A percentile compares a stretch with the other conserved stretches of the same genome.
Conservation (phyloP, 2,113 vertebrate species). For the Lycocorax pyrrhopterus region DNA sequence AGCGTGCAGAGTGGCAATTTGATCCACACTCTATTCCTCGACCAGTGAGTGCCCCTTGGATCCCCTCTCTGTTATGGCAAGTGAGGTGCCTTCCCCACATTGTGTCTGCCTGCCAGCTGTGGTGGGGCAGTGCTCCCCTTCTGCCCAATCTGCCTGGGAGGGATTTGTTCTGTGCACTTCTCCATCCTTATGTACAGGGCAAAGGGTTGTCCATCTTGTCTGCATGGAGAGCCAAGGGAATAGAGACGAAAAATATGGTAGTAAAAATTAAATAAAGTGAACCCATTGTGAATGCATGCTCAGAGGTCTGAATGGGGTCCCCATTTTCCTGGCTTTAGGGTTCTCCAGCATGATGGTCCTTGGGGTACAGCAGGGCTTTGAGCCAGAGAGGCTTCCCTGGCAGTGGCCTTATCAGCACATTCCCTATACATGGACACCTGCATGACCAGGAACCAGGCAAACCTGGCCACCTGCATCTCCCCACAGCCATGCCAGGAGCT, state of each 20-base stretch:
- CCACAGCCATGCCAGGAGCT: fast-evolving
- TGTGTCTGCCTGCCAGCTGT: not conserved
- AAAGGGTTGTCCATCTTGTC: not conserved
- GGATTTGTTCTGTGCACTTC: not conserved
- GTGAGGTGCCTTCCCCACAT: fast-evolving
- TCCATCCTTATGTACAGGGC: not conserved
- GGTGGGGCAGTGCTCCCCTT: not conserved
- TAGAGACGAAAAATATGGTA: not conserved
- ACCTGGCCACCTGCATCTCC: not conserved
- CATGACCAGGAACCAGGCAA: fast-evolving
- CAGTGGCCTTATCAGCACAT: not conserved
- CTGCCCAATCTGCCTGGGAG: not conserved
- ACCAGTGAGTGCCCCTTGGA: not conserved
- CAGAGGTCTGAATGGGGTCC: not conserved
- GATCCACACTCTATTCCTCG: not conserved
- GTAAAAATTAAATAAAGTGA: constrained; percentile 15
- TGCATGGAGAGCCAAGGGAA: not conserved
- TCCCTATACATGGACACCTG: not conserved
- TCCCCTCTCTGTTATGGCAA: not conserved
- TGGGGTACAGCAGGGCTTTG: not conserved
- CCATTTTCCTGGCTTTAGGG: not conserved
- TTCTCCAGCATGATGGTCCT: not conserved
- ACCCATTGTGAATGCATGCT: not conserved
- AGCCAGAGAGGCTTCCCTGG: not conserved
- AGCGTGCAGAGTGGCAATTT: fast-evolving